Evolutionary conservation across 2,797 vertebrate genomes (phyloP).

Genomic region (Dallia pectoralis): DNA sequence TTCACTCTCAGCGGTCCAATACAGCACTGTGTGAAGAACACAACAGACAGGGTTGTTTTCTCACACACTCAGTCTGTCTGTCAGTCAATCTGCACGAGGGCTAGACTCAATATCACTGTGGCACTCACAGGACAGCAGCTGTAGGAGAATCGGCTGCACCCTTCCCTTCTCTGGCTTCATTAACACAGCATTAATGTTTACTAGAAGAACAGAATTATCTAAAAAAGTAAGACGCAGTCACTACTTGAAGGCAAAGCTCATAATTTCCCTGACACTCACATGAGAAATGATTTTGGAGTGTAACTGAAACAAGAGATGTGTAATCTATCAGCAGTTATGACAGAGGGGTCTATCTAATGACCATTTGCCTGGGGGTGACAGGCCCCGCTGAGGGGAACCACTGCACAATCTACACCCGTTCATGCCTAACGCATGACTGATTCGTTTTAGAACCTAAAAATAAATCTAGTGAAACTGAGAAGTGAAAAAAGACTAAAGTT

Average conservation of each 20-base stretch:
- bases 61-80: constrained; percentile 68
- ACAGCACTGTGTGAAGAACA: constrained; percentile 81
- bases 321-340: constrained; percentile 73
- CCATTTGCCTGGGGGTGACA: constrained; percentile 74
- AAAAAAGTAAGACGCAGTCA: constrained; percentile 67
- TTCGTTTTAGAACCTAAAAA: constrained; percentile 70
- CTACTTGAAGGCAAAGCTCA: constrained; percentile 64
- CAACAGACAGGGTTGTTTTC: constrained; percentile 77
- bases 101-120: constrained; percentile 53
- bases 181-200: constrained; percentile 65
- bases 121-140: constrained; percentile 39
- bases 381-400: constrained; percentile 70
- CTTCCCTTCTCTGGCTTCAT: constrained; percentile 37
- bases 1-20: constrained; percentile 82
- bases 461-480: constrained; percentile 68
- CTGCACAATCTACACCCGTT: constrained; percentile 62
- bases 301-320: constrained; percentile 69
- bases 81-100: constrained; percentile 51
- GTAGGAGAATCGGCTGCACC: constrained; percentile 35
- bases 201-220: constrained; percentile 66
- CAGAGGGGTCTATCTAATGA: constrained; percentile 76
- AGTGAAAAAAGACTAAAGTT: constrained; percentile 46
- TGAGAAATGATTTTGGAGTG: constrained; percentile 64
- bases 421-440: constrained; percentile 69
- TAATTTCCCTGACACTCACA: constrained; percentile 68